These are phyloP conservation scores for Condylostylus longicornis DNA, from an alignment of 1,140 invertebrate genomes.

Conservation along the genomic window DNA sequence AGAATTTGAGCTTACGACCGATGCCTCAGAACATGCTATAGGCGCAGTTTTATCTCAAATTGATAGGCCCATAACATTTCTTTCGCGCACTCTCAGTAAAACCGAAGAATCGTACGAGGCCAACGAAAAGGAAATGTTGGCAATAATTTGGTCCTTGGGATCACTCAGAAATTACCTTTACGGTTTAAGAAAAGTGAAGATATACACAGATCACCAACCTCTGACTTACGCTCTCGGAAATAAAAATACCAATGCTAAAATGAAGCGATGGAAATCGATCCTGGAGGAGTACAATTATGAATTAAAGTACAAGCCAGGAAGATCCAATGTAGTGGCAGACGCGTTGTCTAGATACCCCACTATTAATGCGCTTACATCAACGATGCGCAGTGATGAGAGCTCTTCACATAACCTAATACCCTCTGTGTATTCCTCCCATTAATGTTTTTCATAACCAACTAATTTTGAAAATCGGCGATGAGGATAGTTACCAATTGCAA, in stretches of 20 bases:
- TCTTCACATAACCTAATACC: slow-evolving; percentile 1
- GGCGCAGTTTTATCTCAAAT: slow-evolving; percentile 13
- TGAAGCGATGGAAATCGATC: slow-evolving; percentile 17
- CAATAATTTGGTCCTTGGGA: slow-evolving; percentile 21
- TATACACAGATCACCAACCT: slow-evolving; percentile 11
- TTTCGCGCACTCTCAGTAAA: slow-evolving; percentile 13
- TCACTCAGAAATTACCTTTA: slow-evolving; percentile 31
- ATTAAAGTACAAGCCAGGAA: slow-evolving; percentile 30
- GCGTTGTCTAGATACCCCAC: slow-evolving; percentile 12
- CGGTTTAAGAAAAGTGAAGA: slow-evolving; percentile 18
- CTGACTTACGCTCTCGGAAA: slow-evolving; percentile 26
- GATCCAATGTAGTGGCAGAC: slow-evolving; percentile 22
- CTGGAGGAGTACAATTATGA: slow-evolving; percentile 21
- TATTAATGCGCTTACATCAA: not conserved
- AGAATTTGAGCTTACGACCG: slow-evolving; percentile 19
- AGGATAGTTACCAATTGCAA: not conserved
- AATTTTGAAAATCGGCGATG: not conserved
- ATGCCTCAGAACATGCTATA: slow-evolving; percentile 20
- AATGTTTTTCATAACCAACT: not conserved
- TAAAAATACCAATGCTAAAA: slow-evolving; percentile 22
- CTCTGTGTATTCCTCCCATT: not conserved
- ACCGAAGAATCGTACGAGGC: slow-evolving; percentile 15
- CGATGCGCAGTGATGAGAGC: not conserved
- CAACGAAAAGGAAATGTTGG: slow-evolving; percentile 35
- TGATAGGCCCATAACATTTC: slow-evolving; percentile 26